These are phyloP conservation scores for Silurus aristotelis DNA, from an alignment of 2,797 vertebrate species.

Conservation along the genomic window DNA sequence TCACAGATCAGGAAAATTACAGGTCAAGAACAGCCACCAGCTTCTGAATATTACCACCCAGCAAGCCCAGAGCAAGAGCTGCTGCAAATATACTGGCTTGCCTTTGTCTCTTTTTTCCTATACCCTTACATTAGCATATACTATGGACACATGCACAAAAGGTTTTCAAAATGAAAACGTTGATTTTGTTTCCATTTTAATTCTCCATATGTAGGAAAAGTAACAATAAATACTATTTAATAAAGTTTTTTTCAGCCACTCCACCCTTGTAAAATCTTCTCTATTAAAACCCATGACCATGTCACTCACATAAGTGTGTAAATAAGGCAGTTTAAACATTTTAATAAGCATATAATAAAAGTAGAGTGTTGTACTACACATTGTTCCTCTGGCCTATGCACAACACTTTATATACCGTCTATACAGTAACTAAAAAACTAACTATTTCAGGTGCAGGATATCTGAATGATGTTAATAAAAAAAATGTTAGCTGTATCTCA, in stretches of 20 bases:
- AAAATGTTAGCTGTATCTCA: neutral
- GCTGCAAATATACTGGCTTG: neutral
- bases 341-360: neutral
- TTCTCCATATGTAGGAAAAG: slow-evolving; percentile 57
- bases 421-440: neutral
- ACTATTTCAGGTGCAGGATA: neutral
- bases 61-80: slow-evolving; percentile 38
- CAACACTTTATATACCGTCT: neutral
- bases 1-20: slow-evolving; percentile 57
- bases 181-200: slow-evolving; percentile 47
- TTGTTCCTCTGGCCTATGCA: neutral
- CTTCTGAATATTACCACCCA: slow-evolving; percentile 52
- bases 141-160: neutral
- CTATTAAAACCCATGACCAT: slow-evolving; percentile 46
- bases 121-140: no score
- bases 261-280: slow-evolving; percentile 26
- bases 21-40: slow-evolving; percentile 51
- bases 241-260: neutral
- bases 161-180: neutral
- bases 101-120: neutral
- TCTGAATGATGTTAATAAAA: neutral
- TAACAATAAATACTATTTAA: slow-evolving; percentile 40
- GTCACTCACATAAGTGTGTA: slow-evolving; percentile 25
- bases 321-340: neutral
- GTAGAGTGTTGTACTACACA: neutral